Evolutionary conservation across 2,888 invertebrate genomes (phyloP), one percentile per base, ranked within the genome.

Genomic region (Notodonta ziczac): DNA sequence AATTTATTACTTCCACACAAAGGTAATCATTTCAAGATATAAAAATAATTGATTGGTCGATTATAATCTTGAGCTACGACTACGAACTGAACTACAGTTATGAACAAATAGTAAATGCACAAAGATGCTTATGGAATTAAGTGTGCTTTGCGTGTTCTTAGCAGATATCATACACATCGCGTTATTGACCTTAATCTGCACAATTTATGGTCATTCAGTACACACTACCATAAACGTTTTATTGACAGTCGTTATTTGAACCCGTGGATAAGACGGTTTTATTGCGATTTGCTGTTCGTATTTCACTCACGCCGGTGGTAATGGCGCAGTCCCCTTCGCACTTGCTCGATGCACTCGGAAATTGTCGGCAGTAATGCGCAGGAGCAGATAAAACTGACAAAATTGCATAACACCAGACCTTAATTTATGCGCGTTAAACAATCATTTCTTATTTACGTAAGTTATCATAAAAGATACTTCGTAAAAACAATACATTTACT

Each of bases 161-260:
- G 87, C 83, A 84, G 86, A 87, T 89, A 88, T 89, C 86, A 88
- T 90, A 88, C 87, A 80, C 85, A 87, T 87, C 83, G 89, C 87
- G 86, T 83, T 90, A 90, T 90, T 90, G 90, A 90, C 90, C 90
- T 90, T 91, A 91, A 91, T 90, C 89, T 90, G 81, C 80, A 85
- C 83, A 90, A 90, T 90, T 89, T 90, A 91, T 89, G 87, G 87
- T 84, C 87, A 89, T 90, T 87, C 82, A 85, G 87, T 86, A 83
- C 87, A 83, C 75, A 87, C 83, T 84, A 82, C 88, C 87, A 89
- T 91, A 89, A 88, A 87, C 80, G 88, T 89, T 89, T 91, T 91
- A 90, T 90, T 89, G 85, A 84, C 84, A 85, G 81, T 86, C 85
- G 86, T 88, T 89, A 87, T 84, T 86, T 86, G 85, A 86, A 85